These are phyloP conservation scores for Neoarius graeffei DNA, from an alignment of 2,113 vertebrate genomes.

Conservation along the genomic window DNA sequence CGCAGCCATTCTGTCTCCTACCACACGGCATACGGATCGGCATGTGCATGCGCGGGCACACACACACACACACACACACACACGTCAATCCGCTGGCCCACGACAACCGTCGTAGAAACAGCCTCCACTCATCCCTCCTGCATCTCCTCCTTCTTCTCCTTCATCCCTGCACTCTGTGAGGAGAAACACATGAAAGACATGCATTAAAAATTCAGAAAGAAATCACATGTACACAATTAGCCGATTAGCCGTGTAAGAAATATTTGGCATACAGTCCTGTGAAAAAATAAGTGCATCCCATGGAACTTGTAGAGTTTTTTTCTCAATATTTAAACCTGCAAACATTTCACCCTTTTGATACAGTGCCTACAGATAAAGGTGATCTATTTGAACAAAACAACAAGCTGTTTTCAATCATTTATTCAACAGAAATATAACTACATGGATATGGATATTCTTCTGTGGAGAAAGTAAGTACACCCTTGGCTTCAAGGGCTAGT, in stretches of 20 bases:
- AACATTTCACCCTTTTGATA: too few relatives aligned
- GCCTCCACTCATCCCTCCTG: slow-evolving; percentile 3
- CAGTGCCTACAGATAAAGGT: too few relatives aligned
- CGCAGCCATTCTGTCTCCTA: slow-evolving; percentile 13
- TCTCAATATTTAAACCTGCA: too few relatives aligned
- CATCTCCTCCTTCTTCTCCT: background rate
- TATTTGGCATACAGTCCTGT: too few relatives aligned
- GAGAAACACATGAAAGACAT: background rate
- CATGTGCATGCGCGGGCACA: slow-evolving; percentile 34
- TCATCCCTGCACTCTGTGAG: background rate
- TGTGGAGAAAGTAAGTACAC: too few relatives aligned
- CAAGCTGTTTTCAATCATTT: too few relatives aligned
- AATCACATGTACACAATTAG: background rate
- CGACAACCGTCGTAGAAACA: slow-evolving; percentile 26
- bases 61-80: background rate
- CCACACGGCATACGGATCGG: slow-evolving; percentile 46
- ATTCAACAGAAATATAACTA: too few relatives aligned
- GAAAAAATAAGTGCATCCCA: too few relatives aligned
- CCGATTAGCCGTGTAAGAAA: background rate
- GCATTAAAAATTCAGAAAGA: background rate
- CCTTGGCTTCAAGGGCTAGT: too few relatives aligned
- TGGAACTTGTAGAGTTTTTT: too few relatives aligned
- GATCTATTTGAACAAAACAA: too few relatives aligned
- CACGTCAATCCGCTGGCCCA: slow-evolving; percentile 40
- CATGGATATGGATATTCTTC: too few relatives aligned